Evolutionary conservation across 1,140 invertebrate species (phyloP), one percentile per base, ranked within the genome.

Genomic region (Pissodes strobi): DNA sequence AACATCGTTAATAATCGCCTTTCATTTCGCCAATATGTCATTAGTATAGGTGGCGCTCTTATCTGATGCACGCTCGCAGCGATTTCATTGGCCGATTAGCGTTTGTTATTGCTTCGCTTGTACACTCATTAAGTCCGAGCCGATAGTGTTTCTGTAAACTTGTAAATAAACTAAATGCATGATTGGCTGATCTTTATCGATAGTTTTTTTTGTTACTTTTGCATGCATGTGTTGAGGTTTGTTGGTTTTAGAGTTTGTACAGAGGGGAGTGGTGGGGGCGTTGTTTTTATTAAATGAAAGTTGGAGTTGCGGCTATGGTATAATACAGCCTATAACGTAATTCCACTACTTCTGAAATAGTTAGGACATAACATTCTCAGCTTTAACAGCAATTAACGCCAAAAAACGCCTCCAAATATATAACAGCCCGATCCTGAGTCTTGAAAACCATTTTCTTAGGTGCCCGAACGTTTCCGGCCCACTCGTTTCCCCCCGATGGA

Each of bases 401-500:
- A 8, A 34, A 34, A 34, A 34, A 34, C 6, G 6, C n/a, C 6
- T n/a, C 30, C 30, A 8, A n/a, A 8, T 34, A 34, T 8, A 34
- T 41, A 41, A 41, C 15, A 17, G 10, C 10, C 13, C 13, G 5
- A 9, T 41, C 4, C 15, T 41, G 13, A n/a, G 39, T 17, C 15
- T 4, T 15, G 6, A 4, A 41, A 41, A 8, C 12, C 8, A 19
- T 38, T 30, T 68, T 23, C 41, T 19, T 61, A 93, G 91, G 90
- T 82, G 88, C 86, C 70, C 86, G 89, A 80, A 91, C 90, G 65
- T 91, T 92, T 76, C 92, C 91, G 39, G 90, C 88, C 25, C 86
- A 91, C 74, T 91, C 91, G 55, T 93, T 94, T 73, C 93, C 93
- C 61, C 93, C 93, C 18, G 93, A 95, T 78, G 92, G 92, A 30